Conservation (phyloP, 2,888 invertebrate genomes). For the Agonopterix alstromeriana region DNA sequence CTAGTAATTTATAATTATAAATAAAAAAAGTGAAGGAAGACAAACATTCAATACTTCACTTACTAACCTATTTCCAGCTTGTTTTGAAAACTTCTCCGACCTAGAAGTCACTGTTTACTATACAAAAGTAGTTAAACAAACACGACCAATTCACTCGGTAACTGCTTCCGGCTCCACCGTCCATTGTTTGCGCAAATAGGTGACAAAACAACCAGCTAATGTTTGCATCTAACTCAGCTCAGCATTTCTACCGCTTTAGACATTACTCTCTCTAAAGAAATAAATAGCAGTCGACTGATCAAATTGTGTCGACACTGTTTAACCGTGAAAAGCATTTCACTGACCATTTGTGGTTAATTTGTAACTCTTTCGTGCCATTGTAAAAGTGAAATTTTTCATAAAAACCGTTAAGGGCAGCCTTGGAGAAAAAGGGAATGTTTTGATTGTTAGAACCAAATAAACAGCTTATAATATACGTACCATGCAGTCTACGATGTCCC, state of each 20-base stretch:
- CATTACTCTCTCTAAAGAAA: neutral
- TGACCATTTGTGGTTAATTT: constrained; percentile 43
- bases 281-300: no score
- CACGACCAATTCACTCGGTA: constrained; percentile 23
- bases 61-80: constrained; percentile 1
- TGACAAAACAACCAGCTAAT: constrained; percentile 11
- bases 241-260: neutral
- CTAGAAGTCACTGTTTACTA: constrained; percentile 7
- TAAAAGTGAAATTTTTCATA: constrained; percentile 34
- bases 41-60: no score
- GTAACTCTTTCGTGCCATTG: constrained; percentile 38
- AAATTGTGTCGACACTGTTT: neutral
- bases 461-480: no score
- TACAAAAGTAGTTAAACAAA: constrained; percentile 26
- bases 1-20: no score
- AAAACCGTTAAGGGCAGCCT: no score
- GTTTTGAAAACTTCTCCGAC: constrained; percentile 1
- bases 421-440: no score
- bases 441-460: no score
- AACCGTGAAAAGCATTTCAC: constrained; percentile 37
- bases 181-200: constrained; percentile 51
- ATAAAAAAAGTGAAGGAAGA: no score
- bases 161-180: constrained; percentile 20
- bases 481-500: no score
- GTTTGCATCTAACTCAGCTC: neutral